Conservation (phyloP, 2,888 invertebrate genomes). For the Cheilosia soror region DNA sequence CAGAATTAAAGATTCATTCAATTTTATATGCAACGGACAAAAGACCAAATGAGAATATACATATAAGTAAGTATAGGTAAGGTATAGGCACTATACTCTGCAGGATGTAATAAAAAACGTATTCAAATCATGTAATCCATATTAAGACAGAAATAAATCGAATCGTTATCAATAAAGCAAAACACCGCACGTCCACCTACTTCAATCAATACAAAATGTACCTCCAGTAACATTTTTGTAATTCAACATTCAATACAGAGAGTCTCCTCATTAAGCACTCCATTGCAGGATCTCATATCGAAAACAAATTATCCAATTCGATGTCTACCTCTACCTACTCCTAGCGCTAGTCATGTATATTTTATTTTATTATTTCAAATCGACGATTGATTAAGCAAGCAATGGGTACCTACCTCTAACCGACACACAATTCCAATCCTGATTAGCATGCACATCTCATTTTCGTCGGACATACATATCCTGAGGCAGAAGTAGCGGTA, state of each 20-base stretch:
- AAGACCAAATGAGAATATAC: too few species aligned
- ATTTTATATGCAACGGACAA: too few species aligned
- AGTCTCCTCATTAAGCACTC: constrained; percentile 9
- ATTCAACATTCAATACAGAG: constrained; percentile 8
- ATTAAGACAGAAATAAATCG: constrained; percentile 4
- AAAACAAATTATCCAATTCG: constrained; percentile 11
- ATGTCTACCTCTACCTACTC: background rate
- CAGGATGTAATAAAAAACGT: constrained; percentile 4
- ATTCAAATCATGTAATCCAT: constrained; percentile 16
- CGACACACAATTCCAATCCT: constrained; percentile 12
- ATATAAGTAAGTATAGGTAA: too few species aligned
- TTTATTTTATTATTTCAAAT: constrained; percentile 57
- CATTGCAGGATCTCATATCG: constrained; percentile 38
- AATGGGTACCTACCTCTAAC: background rate
- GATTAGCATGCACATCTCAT: constrained; percentile 65
- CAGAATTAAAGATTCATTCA: too few species aligned
- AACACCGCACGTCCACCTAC: constrained; percentile 4
- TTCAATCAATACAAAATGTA: background rate
- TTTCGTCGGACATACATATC: constrained; percentile 47
- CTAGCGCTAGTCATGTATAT: background rate
- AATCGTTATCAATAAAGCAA: constrained; percentile 13
- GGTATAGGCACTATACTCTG: background rate
- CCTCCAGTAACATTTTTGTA: background rate
- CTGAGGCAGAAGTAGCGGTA: constrained; percentile 24
- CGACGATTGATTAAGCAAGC: constrained; percentile 49